Percentiles rank a stretch among this genome's conserved stretches.
phyloP scores from a whole-genome alignment of 2,888 invertebrate genomes.

The Rhagonycha fulva region DNA sequence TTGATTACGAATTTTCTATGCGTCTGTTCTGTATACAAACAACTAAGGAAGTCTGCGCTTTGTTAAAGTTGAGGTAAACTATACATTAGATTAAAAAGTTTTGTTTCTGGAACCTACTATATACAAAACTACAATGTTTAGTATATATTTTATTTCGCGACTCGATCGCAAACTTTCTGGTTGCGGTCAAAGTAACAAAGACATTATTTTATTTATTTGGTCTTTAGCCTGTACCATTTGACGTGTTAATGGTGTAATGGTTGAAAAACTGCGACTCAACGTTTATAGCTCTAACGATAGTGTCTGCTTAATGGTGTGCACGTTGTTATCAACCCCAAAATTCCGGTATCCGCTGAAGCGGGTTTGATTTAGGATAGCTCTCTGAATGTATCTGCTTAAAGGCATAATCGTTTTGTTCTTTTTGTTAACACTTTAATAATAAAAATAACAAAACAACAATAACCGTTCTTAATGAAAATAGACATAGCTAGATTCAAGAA shows the following conservation, averaged over 20 bases:
- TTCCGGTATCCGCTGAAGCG: conserved; percentile 40
- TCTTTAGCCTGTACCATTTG: conserved; percentile 34
- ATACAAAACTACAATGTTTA: not conserved
- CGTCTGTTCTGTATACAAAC: not conserved
- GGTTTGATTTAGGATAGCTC: conserved; percentile 40
- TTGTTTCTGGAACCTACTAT: not conserved
- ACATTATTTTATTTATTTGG: conserved; percentile 24
- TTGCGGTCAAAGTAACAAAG: conserved; percentile 14
- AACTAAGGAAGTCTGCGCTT: not conserved
- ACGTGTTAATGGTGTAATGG: conserved; percentile 38
- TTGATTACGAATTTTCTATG: not conserved
- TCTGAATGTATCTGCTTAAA: conserved; percentile 22
- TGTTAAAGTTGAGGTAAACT: not conserved
- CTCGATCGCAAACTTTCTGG: not conserved
- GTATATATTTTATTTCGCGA: not conserved
- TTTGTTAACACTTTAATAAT: conserved; percentile 21
- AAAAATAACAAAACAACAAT: conserved; percentile 7
- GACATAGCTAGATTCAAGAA: not conserved
- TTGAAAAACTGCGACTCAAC: conserved; percentile 42
- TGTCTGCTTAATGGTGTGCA: conserved; percentile 49
- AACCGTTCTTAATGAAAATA: not conserved
- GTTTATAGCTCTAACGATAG: conserved; percentile 43
- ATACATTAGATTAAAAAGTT: not conserved
- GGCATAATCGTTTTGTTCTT: conserved; percentile 16
- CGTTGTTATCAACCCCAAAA: conserved; percentile 46